Evolutionary conservation across 2,888 invertebrate genomes (phyloP).

Genomic region (Choristoneura rosaceana): DNA sequence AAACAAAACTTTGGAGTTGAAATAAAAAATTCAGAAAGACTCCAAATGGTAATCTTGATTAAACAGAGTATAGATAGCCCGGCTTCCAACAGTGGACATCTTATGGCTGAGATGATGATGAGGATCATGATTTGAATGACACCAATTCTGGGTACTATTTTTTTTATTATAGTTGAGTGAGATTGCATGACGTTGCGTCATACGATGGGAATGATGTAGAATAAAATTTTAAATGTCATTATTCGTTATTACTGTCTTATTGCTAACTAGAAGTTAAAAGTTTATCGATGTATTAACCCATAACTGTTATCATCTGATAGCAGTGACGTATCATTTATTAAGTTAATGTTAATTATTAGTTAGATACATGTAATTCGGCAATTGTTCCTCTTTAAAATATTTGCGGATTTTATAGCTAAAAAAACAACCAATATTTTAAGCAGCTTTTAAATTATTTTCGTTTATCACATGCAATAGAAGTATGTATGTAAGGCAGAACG

Average conservation of each 20-base stretch:
- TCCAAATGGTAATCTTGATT: too few relatives aligned
- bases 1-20: too few relatives aligned
- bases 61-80: too few relatives aligned
- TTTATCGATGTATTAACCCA: conserved; percentile 54
- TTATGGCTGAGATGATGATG: too few relatives aligned
- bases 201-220: not conserved
- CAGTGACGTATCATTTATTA: conserved; percentile 40
- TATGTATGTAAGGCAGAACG: too few relatives aligned
- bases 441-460: too few relatives aligned
- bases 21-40: too few relatives aligned
- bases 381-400: not conserved
- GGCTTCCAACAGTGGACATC: too few relatives aligned
- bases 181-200: conserved; percentile 20
- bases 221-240: conserved; percentile 48
- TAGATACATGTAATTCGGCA: not conserved
- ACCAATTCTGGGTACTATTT: too few relatives aligned
- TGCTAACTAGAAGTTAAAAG: conserved; percentile 61
- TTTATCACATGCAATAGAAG: too few relatives aligned
- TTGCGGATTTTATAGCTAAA: not conserved
- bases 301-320: conserved; percentile 47
- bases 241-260: conserved; percentile 51
- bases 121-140: too few relatives aligned
- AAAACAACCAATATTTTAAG: too few relatives aligned
- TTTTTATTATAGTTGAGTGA: not conserved
- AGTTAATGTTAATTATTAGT: not conserved